phyloP scores from a whole-genome alignment of 2,888 invertebrate genomes.

The Lasioglossum marginatum region DNA sequence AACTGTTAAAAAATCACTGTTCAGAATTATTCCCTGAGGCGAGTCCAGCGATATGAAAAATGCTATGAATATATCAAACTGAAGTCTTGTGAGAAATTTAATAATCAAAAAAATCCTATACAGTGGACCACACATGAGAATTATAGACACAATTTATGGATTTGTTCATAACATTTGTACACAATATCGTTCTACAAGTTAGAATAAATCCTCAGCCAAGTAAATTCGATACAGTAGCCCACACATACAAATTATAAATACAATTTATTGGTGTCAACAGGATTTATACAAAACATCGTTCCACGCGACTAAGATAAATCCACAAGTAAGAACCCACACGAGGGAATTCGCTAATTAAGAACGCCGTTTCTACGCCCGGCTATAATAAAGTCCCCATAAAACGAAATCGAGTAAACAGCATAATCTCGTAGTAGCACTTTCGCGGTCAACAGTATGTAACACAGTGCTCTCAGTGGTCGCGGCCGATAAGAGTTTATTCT shows the following conservation, averaged over 20 bases:
- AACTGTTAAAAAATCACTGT: too few relatives aligned
- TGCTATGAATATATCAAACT: background rate
- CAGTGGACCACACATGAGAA: background rate
- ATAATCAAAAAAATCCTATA: background rate
- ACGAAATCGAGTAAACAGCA: background rate
- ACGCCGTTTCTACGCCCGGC: background rate
- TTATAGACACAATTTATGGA: background rate
- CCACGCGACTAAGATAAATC: background rate
- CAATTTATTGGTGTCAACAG: background rate
- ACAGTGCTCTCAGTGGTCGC: background rate
- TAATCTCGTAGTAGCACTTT: background rate
- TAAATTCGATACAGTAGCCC: background rate
- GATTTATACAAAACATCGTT: background rate
- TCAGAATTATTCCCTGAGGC: background rate
- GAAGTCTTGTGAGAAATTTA: background rate
- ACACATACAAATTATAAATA: background rate
- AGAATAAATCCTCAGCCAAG: background rate
- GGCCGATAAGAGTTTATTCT: background rate
- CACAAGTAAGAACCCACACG: background rate
- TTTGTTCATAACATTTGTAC: background rate
- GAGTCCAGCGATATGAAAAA: background rate
- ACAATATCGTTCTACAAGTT: background rate
- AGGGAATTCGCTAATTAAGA: conserved; percentile 1
- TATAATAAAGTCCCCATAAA: background rate
- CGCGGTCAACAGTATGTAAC: background rate